A percentile compares a stretch with the other conserved stretches of the same genome.
These are phyloP conservation scores for Pontoporia blainvillei DNA, from an alignment of 2,113 vertebrate genomes.

Conservation along the genomic window DNA sequence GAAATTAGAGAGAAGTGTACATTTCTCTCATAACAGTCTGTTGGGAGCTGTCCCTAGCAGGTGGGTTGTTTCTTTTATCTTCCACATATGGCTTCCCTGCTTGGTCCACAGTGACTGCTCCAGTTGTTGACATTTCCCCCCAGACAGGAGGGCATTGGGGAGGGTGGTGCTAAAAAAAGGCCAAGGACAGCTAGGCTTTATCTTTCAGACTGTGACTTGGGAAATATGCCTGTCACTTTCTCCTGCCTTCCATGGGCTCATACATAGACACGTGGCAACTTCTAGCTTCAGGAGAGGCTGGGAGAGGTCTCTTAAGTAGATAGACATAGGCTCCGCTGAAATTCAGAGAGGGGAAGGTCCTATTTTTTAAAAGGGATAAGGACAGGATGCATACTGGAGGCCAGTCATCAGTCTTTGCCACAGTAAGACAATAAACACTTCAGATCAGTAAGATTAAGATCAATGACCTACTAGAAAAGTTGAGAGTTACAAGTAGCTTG, in stretches of 20 bases:
- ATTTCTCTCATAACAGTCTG: not conserved
- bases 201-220: not conserved
- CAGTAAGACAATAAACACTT: not conserved
- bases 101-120: not conserved
- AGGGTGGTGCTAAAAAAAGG: not conserved
- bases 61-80: not conserved
- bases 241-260: not conserved
- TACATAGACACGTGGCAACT: not conserved
- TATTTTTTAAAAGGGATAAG: not conserved
- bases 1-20: not conserved
- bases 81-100: not conserved
- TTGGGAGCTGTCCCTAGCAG: not conserved
- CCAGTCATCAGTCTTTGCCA: not conserved
- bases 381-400: not conserved
- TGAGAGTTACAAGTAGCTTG: not conserved
- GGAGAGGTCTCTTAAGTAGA: not conserved
- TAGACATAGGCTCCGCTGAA: not conserved
- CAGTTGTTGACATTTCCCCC: not conserved
- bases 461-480: not conserved
- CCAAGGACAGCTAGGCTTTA: not conserved
- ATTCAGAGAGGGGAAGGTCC: not conserved
- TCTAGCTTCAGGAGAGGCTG: not conserved
- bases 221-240: not conserved
- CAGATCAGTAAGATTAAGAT: not conserved
- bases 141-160: not conserved